These are phyloP conservation scores for Gibbula magus DNA, from an alignment of 2,888 invertebrate species.

Conservation along the genomic window DNA sequence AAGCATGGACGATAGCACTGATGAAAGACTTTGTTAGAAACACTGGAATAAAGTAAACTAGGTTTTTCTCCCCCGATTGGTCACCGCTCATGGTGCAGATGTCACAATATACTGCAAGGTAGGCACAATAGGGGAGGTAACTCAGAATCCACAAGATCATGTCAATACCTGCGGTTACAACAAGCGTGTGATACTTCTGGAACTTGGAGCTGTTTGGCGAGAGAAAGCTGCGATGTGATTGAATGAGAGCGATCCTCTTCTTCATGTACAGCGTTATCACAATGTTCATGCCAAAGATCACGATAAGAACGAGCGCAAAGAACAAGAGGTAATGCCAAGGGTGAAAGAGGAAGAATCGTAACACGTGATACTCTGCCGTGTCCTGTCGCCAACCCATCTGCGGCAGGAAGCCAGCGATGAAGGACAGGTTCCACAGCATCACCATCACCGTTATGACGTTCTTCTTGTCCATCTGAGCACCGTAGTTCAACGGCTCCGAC, in stretches of 20 bases:
- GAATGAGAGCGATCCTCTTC: conserved; percentile 11
- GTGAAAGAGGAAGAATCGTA: conserved; percentile 55
- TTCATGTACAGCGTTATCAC: conserved; percentile 40
- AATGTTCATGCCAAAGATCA: conserved; percentile 44
- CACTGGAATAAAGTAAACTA: conserved; percentile 55
- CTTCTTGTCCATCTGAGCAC: conserved; percentile 58
- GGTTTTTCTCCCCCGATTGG: conserved; percentile 35
- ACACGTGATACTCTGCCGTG: conserved; percentile 33
- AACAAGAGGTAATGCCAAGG: conserved; percentile 49
- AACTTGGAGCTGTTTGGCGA: conserved; percentile 45
- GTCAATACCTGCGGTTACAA: conserved; percentile 51
- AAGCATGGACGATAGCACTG: conserved; percentile 56
- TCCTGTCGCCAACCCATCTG: conserved; percentile 59
- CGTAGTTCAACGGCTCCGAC: conserved; percentile 48
- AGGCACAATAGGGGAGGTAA: conserved; percentile 57
- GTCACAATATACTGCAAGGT: conserved; percentile 46
- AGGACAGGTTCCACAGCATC: conserved; percentile 65
- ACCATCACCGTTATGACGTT: conserved; percentile 61
- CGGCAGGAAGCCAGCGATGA: conserved; percentile 68
- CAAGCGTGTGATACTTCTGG: conserved; percentile 48
- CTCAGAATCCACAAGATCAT: conserved; percentile 48
- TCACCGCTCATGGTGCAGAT: conserved; percentile 35
- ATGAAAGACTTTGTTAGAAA: conserved; percentile 58
- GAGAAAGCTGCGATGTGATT: conserved; percentile 21
- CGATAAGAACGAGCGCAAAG: conserved; percentile 44